Evolutionary conservation across 2,797 vertebrate species (phyloP).

Genomic region (Sarcophilus harrisii): DNA sequence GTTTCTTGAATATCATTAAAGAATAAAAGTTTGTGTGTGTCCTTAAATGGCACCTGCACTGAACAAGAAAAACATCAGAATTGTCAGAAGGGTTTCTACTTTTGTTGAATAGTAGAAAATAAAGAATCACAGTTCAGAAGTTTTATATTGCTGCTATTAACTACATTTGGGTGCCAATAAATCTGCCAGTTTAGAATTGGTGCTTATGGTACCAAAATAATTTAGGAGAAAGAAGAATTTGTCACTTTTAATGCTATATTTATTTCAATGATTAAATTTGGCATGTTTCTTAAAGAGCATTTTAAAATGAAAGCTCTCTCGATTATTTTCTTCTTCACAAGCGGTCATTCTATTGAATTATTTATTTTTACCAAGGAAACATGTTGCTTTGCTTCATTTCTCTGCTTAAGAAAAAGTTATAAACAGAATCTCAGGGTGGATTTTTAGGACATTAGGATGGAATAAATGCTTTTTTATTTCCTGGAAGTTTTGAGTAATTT

Average conservation of each 20-base stretch:
- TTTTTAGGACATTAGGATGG: background rate
- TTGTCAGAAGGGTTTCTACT: slow-evolving; percentile 14
- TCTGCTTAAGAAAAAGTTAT: slow-evolving; percentile 32
- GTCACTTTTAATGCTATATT: background rate
- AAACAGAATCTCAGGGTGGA: slow-evolving; percentile 19
- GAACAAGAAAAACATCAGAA: slow-evolving; percentile 5
- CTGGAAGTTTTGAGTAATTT: background rate
- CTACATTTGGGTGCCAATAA: slow-evolving; percentile 36
- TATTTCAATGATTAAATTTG: slow-evolving; percentile 23
- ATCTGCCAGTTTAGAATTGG: background rate
- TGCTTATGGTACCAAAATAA: slow-evolving; percentile 18
- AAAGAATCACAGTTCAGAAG: slow-evolving; percentile 4
- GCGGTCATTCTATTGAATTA: background rate
- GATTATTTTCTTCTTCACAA: background rate
- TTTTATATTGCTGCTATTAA: slow-evolving; percentile 9
- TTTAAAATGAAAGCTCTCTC: background rate
- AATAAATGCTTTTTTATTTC: background rate
- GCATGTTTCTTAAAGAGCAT: background rate
- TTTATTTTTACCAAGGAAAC: slow-evolving; percentile 29
- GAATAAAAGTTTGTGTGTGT: slow-evolving; percentile 5
- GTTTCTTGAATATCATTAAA: background rate
- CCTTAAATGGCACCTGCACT: background rate
- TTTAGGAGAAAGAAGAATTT: background rate
- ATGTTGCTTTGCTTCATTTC: slow-evolving; percentile 2
- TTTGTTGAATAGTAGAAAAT: slow-evolving; percentile 1